phyloP scores from a whole-genome alignment of 1,140 invertebrate species.

The Portunus trituberculatus region DNA sequence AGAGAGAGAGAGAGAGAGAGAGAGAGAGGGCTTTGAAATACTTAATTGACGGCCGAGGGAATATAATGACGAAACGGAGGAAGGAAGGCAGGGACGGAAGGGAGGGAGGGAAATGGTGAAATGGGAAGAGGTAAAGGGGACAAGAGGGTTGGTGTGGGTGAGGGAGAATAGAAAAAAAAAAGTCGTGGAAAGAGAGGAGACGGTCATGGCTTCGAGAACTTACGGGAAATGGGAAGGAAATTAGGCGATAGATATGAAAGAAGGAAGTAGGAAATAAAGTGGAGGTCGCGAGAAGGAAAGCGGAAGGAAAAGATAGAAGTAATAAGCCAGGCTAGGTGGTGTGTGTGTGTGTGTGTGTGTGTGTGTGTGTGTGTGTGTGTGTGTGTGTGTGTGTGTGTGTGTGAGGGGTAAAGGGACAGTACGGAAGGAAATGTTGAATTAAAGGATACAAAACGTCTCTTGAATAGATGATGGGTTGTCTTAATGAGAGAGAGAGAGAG shows the following conservation, averaged over 20 bases:
- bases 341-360: constrained; percentile 33
- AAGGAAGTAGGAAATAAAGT: neutral
- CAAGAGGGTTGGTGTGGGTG: too few species aligned
- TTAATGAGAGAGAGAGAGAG: too few species aligned
- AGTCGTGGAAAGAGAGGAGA: neutral
- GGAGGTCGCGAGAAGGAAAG: neutral
- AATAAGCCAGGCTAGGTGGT: neutral
- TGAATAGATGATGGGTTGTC: too few species aligned
- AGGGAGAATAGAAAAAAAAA: neutral
- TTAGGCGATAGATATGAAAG: neutral
- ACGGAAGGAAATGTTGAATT: too few species aligned
- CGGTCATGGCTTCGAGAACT: neutral
- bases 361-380: constrained; percentile 25
- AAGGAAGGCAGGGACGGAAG: neutral
- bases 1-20: too few species aligned
- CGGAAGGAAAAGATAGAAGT: neutral
- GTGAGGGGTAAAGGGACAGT: neutral
- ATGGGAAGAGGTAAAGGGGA: too few species aligned
- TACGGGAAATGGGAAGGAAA: neutral
- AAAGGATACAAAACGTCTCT: too few species aligned
- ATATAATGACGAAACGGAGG: neutral
- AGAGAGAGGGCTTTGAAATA: neutral
- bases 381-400: constrained; percentile 33
- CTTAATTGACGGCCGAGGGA: neutral
- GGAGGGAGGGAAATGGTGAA: too few species aligned